Evolutionary conservation across 2,797 vertebrate species (phyloP), one percentile per base, ranked within the genome.

Genomic region (Malacoraja senta): DNA sequence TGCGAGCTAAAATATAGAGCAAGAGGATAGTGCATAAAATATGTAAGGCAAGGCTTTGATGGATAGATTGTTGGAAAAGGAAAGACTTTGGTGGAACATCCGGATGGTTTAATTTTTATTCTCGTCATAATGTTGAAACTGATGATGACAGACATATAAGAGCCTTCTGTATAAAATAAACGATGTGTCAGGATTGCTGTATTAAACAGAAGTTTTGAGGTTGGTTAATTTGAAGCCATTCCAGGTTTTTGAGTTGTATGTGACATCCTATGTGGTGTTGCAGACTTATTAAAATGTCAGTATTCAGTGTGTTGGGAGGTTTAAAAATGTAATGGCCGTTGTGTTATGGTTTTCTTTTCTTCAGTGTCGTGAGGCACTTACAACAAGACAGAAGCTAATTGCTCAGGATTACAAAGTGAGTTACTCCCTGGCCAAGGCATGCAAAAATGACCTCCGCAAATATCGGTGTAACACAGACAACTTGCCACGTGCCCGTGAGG

Each of bases 361-460:
- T 93, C 26, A 99, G 99, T 99, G 99, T 94, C 97, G 97, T 0
- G 98, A 99, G 86, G 98, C 98, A 0, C 95, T 99, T 79, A 99
- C 99, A 0, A 99, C 98, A 6, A 96, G 99, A 53, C 99, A 99
- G 94, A 99, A 99, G 95, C 96, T 99, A 93, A 99, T 99, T 0
- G 98, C 98, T 92, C 99, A 99, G 88, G 98, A 99, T 95, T 99
- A 99, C 96, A 99, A 99, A 95, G 98, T 99, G 94, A 99, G 99
- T 95, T 99, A 99, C 95, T 99, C 98, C 0, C 96, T 99, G 95
- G 98, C 99, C 38, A 98, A 98, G 94, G 98, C 99, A 93, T 99
- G 99, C 95, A 99, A 99, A 94, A 97, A 97, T 0, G 99, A 99
- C 94, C 96, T 99, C 95, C 98, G 98, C 95, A 99, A 99, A 91